A percentile compares a stretch with the other conserved stretches of the same genome.
phyloP scores from a whole-genome alignment of 2,888 invertebrate genomes.

The Trachelus tabidus region DNA sequence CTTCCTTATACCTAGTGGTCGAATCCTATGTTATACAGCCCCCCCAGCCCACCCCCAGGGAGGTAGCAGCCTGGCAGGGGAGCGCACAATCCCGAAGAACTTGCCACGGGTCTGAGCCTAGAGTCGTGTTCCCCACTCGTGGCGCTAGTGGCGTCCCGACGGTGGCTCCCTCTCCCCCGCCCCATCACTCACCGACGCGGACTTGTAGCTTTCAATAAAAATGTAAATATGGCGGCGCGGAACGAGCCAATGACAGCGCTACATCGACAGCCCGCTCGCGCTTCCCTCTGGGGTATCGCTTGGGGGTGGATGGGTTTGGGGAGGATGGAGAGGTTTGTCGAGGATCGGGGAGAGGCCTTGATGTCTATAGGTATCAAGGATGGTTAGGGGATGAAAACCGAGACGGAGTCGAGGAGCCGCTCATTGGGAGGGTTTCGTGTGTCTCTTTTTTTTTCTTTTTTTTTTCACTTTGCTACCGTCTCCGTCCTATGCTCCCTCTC shows the following conservation, averaged over 20 bases:
- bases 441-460: not conserved
- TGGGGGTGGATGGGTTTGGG: slow-evolving; percentile 40
- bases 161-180: slow-evolving; percentile 39
- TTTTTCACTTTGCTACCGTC: not conserved
- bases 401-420: slow-evolving; percentile 10
- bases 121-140: not conserved
- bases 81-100: not conserved
- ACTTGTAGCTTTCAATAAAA: slow-evolving; percentile 66
- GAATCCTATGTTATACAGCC: not conserved
- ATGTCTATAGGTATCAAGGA: slow-evolving; percentile 5
- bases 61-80: not conserved
- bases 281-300: slow-evolving; percentile 22
- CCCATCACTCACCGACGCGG: slow-evolving; percentile 55
- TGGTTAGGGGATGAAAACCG: slow-evolving; percentile 15
- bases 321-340: slow-evolving; percentile 20
- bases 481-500: not conserved
- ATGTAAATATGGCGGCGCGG: slow-evolving; percentile 67
- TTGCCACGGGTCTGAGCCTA: not conserved
- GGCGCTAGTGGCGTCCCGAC: not conserved
- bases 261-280: slow-evolving; percentile 46
- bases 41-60: not conserved
- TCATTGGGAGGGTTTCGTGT: not conserved
- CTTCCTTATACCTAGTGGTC: not conserved
- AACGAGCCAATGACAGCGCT: slow-evolving; percentile 66
- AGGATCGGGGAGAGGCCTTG: slow-evolving; percentile 11